phyloP scores from a whole-genome alignment of 2,797 vertebrate species.

The Enteromius afrohamiltoni region DNA sequence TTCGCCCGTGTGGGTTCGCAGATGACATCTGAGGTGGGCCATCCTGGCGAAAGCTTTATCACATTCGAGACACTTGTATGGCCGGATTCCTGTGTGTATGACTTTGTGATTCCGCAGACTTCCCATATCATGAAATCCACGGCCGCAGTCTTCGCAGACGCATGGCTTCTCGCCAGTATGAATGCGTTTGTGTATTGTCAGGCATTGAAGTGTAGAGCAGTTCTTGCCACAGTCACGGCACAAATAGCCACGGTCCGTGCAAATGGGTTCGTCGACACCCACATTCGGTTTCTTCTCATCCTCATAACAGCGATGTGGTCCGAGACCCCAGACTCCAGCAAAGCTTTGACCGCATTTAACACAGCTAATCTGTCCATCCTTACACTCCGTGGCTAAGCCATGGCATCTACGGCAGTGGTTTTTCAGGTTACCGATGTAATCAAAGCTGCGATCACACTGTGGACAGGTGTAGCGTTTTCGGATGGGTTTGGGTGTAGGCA shows the following conservation, averaged over 20 bases:
- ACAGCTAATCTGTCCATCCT: slow-evolving; percentile 75
- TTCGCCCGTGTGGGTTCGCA: slow-evolving; percentile 77
- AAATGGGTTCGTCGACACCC: slow-evolving; percentile 65
- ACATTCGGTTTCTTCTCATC: slow-evolving; percentile 50
- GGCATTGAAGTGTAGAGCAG: slow-evolving; percentile 73
- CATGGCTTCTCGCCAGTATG: slow-evolving; percentile 80
- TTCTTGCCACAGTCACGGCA: slow-evolving; percentile 77
- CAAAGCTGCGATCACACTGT: slow-evolving; percentile 78
- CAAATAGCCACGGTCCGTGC: slow-evolving; percentile 72
- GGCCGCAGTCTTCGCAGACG: slow-evolving; percentile 77
- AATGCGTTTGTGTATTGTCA: slow-evolving; percentile 78
- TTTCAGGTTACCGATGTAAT: slow-evolving; percentile 79
- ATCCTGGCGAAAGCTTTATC: slow-evolving; percentile 76
- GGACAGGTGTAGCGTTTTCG: slow-evolving; percentile 78
- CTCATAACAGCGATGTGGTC: slow-evolving; percentile 76
- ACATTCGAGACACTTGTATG: slow-evolving; percentile 77
- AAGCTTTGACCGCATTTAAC: slow-evolving; percentile 75
- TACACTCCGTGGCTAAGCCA: slow-evolving; percentile 71
- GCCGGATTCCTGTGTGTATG: slow-evolving; percentile 77
- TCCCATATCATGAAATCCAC: slow-evolving; percentile 72
- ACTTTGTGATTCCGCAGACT: slow-evolving; percentile 72
- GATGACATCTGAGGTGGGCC: slow-evolving; percentile 76
- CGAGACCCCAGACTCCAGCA: slow-evolving; percentile 76
- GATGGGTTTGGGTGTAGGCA: slow-evolving; percentile 65
- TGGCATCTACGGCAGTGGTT: slow-evolving; percentile 81